Percentiles rank a stretch among this genome's conserved stretches.
Evolutionary conservation across 2,888 invertebrate species (phyloP).

Genomic region (Lasioglossum calceatum): DNA sequence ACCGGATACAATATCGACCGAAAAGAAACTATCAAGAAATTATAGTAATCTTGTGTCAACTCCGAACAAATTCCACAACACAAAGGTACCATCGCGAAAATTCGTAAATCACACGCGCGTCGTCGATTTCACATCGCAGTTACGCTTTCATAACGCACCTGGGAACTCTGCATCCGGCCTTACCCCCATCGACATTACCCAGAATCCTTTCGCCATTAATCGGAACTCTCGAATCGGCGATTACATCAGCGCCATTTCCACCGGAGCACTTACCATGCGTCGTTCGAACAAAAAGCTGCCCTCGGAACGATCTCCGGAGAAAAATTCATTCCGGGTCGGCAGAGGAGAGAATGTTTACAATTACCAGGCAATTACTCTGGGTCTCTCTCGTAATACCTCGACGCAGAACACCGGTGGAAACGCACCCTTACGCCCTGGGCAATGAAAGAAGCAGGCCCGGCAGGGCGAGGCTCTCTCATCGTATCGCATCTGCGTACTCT

Average conservation of each 20-base stretch:
- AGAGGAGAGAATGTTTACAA: neutral
- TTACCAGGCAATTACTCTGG: conserved; percentile 4
- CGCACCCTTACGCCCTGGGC: conserved; percentile 71
- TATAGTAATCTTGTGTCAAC: neutral
- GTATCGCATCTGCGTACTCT: conserved; percentile 81
- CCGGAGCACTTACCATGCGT: neutral
- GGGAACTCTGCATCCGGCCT: neutral
- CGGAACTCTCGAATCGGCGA: conserved; percentile 1
- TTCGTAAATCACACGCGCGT: neutral
- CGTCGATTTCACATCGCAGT: neutral
- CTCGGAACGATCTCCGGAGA: neutral
- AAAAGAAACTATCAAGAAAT: neutral
- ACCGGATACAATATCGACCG: neutral
- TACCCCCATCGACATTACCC: neutral
- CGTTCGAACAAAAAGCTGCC: neutral
- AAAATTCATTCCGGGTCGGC: conserved; percentile 7
- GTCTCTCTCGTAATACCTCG: neutral
- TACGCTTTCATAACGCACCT: neutral
- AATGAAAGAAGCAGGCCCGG: conserved; percentile 71
- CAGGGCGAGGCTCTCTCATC: conserved; percentile 76
- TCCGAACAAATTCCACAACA: neutral
- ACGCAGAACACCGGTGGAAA: conserved; percentile 60
- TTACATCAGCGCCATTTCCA: conserved; percentile 5
- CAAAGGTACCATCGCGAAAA: neutral
- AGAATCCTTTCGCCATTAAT: neutral